These are phyloP conservation scores for Zeus faber DNA, from an alignment of 2,113 vertebrate genomes.

Conservation along the genomic window DNA sequence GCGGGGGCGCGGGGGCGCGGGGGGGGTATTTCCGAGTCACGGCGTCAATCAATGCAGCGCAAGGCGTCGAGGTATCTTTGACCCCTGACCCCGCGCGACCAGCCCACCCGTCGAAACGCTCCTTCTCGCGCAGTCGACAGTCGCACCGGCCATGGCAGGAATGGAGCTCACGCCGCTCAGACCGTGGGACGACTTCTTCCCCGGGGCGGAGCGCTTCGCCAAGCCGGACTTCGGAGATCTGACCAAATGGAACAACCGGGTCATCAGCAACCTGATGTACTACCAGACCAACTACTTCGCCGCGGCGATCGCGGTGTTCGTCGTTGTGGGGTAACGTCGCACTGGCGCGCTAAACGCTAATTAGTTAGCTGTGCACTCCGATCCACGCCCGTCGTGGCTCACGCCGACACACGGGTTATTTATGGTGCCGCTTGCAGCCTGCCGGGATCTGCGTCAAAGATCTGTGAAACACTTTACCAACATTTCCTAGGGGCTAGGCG, in stretches of 20 bases:
- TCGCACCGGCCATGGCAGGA: conserved; percentile 55
- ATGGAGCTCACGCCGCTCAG: conserved; percentile 90
- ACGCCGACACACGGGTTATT: conserved; percentile 19
- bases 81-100: conserved; percentile 18
- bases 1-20: no score
- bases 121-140: conserved; percentile 25
- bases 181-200: conserved; percentile 89
- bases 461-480: not conserved
- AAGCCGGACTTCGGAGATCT: conserved; percentile 86
- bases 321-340: conserved; percentile 83
- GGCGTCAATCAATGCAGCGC: no score
- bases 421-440: no score
- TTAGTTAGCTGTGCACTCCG: conserved; percentile 29
- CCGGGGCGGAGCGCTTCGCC: conserved; percentile 82
- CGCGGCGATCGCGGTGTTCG: conserved; percentile 78
- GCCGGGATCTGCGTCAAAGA: no score
- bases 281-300: conserved; percentile 95
- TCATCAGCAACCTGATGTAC: conserved; percentile 93
- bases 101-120: conserved; percentile 61
- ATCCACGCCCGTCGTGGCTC: conserved; percentile 33
- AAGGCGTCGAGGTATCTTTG: not conserved
- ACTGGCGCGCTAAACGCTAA: conserved; percentile 1
- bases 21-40: no score
- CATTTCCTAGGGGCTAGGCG: no score
- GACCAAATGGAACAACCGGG: conserved; percentile 92